Evolutionary conservation across 1,140 invertebrate species (phyloP).

Genomic region (Ceratosolen fusciceps): DNA sequence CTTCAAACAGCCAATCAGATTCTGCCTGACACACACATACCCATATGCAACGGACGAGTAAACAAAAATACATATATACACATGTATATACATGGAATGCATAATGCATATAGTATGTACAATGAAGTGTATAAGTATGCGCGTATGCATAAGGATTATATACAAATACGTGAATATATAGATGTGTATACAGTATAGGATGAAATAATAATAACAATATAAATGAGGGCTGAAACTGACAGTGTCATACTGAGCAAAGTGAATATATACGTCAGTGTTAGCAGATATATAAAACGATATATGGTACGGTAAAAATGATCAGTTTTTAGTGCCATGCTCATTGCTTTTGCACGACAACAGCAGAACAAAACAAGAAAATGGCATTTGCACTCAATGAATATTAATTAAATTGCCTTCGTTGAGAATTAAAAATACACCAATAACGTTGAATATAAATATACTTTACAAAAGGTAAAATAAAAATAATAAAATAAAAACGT

Average conservation of each 20-base stretch:
- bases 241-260: constrained; percentile 73
- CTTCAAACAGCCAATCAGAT: no score
- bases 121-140: no score
- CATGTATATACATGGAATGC: background rate
- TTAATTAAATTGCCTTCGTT: background rate
- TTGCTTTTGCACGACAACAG: background rate
- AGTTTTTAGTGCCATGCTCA: constrained; percentile 34
- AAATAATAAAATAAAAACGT: background rate
- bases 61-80: background rate
- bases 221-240: constrained; percentile 71
- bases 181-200: no score
- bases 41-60: no score
- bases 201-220: no score
- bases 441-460: background rate
- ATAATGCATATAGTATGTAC: no score
- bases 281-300: constrained; percentile 54
- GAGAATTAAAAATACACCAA: background rate
- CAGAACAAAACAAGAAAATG: constrained; percentile 11
- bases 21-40: no score
- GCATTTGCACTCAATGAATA: background rate
- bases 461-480: background rate
- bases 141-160: no score
- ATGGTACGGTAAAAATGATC: background rate
- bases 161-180: no score
- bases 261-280: constrained; percentile 73